Evolutionary conservation across 2,797 vertebrate genomes (phyloP).

Genomic region (Clamator glandarius): DNA sequence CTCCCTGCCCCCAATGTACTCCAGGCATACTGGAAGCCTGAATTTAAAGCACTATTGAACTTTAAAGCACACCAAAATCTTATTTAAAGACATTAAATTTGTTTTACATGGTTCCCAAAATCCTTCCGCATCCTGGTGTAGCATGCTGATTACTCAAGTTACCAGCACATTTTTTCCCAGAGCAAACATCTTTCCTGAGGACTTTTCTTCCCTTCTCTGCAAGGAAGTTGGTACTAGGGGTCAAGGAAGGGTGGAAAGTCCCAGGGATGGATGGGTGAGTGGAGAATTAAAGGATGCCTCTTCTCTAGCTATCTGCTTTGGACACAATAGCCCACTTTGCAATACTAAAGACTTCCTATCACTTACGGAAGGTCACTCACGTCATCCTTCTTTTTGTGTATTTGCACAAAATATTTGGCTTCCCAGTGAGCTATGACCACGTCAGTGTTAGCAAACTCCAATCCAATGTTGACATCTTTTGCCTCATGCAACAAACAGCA

Average conservation of each 20-base stretch:
- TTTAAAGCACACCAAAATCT: not conserved
- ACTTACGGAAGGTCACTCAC: not conserved
- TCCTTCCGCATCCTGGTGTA: not conserved
- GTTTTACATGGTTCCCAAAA: not conserved
- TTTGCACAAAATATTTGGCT: not conserved
- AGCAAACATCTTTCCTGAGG: not conserved
- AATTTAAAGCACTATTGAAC: not conserved
- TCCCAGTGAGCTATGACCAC: not conserved
- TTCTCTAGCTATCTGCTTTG: not conserved
- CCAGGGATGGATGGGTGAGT: not conserved
- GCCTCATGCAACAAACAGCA: not conserved
- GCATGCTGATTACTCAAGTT: not conserved
- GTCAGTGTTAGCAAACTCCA: not conserved
- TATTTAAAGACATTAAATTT: not conserved
- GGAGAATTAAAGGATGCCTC: not conserved
- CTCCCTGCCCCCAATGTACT: not conserved
- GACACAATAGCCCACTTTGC: fast-evolving
- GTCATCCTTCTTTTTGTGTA: not conserved
- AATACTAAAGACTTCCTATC: not conserved
- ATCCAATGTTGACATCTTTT: not conserved
- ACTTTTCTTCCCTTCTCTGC: not conserved
- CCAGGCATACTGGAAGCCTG: not conserved
- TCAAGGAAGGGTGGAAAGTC: not conserved
- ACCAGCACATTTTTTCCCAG: fast-evolving
- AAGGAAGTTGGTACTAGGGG: not conserved